phyloP scores from a whole-genome alignment of 30 jellyfish, hydroid and myxozoan genomes.

The Rhopilema esculentum region DNA sequence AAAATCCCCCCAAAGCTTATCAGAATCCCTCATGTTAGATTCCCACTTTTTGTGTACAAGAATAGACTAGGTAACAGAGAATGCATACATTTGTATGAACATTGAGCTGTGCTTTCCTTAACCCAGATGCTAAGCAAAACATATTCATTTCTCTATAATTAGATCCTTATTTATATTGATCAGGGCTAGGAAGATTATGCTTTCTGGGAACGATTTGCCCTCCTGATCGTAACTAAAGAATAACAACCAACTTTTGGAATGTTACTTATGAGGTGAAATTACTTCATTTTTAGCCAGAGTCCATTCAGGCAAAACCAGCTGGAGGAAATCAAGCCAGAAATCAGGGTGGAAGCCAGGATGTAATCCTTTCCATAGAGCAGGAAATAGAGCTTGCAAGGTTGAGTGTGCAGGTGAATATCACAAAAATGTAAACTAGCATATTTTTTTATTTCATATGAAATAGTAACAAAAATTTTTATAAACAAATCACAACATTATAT shows the following conservation, averaged over 20 bases:
- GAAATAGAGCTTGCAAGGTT: slow-evolving; percentile 13
- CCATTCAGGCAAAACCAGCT: slow-evolving; percentile 13
- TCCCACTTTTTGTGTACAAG: background rate
- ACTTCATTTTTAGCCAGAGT: slow-evolving; percentile 1
- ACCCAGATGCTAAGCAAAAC: background rate
- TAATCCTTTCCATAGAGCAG: slow-evolving; percentile 6
- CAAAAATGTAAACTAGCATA: background rate
- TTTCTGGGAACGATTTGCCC: background rate
- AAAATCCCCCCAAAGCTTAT: background rate
- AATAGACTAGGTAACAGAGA: background rate
- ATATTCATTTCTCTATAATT: background rate
- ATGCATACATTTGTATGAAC: background rate
- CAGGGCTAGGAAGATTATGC: background rate
- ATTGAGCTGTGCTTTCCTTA: background rate
- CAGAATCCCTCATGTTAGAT: background rate
- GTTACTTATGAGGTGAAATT: slow-evolving; percentile 4
- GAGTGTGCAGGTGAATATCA: slow-evolving; percentile 11
- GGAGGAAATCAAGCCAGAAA: slow-evolving; percentile 13
- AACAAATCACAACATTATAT: background rate
- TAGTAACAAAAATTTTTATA: background rate
- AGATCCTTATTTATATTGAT: background rate
- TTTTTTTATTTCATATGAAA: background rate
- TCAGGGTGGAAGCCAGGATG: slow-evolving; percentile 10
- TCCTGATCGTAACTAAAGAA: background rate
- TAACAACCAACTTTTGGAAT: background rate